These are phyloP conservation scores for Anabas testudineus DNA, from an alignment of 2,797 vertebrate species.

Conservation along the genomic window DNA sequence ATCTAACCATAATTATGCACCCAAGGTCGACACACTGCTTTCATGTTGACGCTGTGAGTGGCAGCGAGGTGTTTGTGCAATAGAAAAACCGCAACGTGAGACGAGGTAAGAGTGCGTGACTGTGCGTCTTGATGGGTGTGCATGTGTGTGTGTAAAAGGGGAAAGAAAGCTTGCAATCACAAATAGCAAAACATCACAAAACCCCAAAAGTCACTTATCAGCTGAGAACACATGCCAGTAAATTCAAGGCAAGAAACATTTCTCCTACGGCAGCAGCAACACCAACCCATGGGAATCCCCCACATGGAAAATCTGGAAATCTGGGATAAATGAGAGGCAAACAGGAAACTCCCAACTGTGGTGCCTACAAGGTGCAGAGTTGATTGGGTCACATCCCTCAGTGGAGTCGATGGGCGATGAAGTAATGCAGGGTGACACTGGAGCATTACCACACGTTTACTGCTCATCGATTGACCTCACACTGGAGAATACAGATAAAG, in stretches of 20 bases:
- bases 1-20: constrained; percentile 79
- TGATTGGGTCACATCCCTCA: constrained; percentile 20
- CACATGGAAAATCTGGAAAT: constrained; percentile 32
- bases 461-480: constrained; percentile 49
- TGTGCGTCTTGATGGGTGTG: constrained; percentile 13
- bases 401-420: constrained; percentile 17
- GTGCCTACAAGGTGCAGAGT: constrained; percentile 14
- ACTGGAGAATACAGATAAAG: constrained; percentile 50
- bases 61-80: constrained; percentile 55
- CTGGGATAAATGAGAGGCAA: constrained; percentile 17
- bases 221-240: constrained; percentile 38
- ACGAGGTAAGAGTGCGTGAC: constrained; percentile 24
- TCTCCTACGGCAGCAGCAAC: constrained; percentile 16
- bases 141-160: not conserved
- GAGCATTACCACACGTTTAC: constrained; percentile 39
- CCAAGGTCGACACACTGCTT: constrained; percentile 73
- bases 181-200: constrained; percentile 41
- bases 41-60: constrained; percentile 71
- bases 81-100: constrained; percentile 24
- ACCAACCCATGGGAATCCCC: constrained; percentile 25
- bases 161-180: constrained; percentile 20
- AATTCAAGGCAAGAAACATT: constrained; percentile 36
- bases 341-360: constrained; percentile 11
- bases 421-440: constrained; percentile 41
- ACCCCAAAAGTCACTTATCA: constrained; percentile 58